Evolutionary conservation across 2,797 vertebrate species (phyloP), one percentile per base, ranked within the genome.

Genomic region (Peromyscus eremicus): DNA sequence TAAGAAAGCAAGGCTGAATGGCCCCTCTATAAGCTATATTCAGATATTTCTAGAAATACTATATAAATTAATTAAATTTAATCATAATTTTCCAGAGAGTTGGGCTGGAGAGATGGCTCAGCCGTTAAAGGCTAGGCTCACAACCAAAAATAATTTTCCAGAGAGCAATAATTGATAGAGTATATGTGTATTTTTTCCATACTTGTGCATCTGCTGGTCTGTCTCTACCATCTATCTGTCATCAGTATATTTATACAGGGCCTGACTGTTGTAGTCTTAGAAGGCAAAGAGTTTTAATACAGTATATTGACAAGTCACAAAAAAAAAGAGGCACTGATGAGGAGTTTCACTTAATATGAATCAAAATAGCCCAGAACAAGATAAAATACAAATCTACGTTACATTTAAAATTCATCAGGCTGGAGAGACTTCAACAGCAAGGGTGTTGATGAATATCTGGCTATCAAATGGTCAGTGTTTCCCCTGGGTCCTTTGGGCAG

Each of bases 101-200:
- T n/a, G n/a, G n/a, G n/a, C n/a, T n/a, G n/a, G n/a, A n/a, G n/a
- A n/a, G n/a, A n/a, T n/a, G n/a, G n/a, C n/a, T n/a, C n/a, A n/a
- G n/a, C n/a, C n/a, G n/a, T n/a, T n/a, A n/a, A n/a, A n/a, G n/a
- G n/a, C n/a, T n/a, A n/a, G n/a, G n/a, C n/a, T n/a, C n/a, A n/a
- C n/a, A n/a, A n/a, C n/a, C n/a, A n/a, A n/a, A n/a, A n/a, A 11
- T 23, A 19, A 60, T 88, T 97, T 25, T 71, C 32, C 27, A 89
- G 7, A 76, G 29, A 89, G 93, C 4, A 4, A 70, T 25, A 76
- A 64, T 3, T 2, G 37, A 64, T 25, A 85, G 1, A 16, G 29
- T 2, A 0, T 37, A 6, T 32, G 11, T 25, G 3, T 46, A 37
- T 81, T 21, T 77, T 77, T 60, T 49, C 13, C 14, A 29, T 6